These are phyloP conservation scores for Speoplatyrhinus poulsoni DNA, from an alignment of 2,113 vertebrate genomes.

Conservation along the genomic window DNA sequence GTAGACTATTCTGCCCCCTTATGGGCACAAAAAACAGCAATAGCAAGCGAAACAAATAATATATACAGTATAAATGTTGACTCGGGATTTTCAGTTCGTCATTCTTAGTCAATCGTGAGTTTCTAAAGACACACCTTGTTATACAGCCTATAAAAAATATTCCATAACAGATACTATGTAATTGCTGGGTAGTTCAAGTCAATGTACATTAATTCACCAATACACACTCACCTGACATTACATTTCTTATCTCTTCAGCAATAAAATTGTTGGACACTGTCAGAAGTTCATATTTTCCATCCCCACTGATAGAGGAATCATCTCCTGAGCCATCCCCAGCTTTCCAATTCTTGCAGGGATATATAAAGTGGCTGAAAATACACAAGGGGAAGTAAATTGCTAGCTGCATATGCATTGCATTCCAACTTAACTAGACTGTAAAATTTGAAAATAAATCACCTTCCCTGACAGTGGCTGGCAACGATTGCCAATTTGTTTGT, in stretches of 20 bases:
- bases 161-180: too few species aligned
- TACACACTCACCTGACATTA: conserved; percentile 87
- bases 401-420: background rate
- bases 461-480: conserved; percentile 92
- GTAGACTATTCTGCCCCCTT: too few species aligned
- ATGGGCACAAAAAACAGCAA: too few species aligned
- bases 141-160: too few species aligned
- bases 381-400: background rate
- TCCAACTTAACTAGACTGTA: background rate
- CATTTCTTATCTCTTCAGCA: conserved; percentile 86
- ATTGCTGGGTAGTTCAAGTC: too few species aligned
- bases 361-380: conserved; percentile 85
- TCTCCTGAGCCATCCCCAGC: conserved; percentile 75
- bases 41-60: background rate
- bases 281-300: conserved; percentile 94
- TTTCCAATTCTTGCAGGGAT: conserved; percentile 84
- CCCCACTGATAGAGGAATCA: conserved; percentile 82
- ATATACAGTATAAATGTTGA: too few species aligned
- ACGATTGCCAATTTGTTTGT: conserved; percentile 90
- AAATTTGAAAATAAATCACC: conserved; percentile 69
- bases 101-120: too few species aligned
- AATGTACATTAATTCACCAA: background rate
- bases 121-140: too few species aligned
- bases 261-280: conserved; percentile 87
- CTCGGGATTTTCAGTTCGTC: background rate